Evolutionary conservation across 2,113 vertebrate species (phyloP).

Genomic region (Engraulis encrasicolus): DNA sequence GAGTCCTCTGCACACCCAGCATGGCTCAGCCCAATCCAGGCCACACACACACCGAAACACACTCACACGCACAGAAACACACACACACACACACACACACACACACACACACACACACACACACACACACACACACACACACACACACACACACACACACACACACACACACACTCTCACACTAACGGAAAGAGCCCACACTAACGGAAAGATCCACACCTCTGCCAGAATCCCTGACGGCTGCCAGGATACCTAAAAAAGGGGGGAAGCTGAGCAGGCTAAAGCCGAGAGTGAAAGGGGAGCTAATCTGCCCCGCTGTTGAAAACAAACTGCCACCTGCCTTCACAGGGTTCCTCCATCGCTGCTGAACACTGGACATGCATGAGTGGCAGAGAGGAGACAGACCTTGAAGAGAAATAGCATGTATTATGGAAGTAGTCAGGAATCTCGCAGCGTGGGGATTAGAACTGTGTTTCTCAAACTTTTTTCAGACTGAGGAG

Average conservation of each 20-base stretch:
- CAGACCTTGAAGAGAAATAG: neutral
- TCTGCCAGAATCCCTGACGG: neutral
- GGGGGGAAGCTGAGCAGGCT: constrained; percentile 20
- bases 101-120: constrained; percentile 28
- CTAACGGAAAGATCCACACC: constrained; percentile 23
- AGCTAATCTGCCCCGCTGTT: constrained; percentile 19
- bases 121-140: constrained; percentile 27
- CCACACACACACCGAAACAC: constrained; percentile 27
- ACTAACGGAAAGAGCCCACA: too few species aligned
- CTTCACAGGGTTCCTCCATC: too few species aligned
- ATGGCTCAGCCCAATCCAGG: too few species aligned
- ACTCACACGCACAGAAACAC: too few species aligned
- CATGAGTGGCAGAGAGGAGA: neutral
- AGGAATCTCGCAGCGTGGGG: constrained; percentile 57
- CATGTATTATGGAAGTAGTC: constrained; percentile 52
- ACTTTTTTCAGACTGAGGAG: too few species aligned
- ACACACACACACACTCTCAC: constrained; percentile 11
- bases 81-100: constrained; percentile 22
- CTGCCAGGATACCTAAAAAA: constrained; percentile 26
- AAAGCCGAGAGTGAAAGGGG: neutral
- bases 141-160: constrained; percentile 23
- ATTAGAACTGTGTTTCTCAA: too few species aligned
- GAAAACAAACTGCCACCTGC: constrained; percentile 31
- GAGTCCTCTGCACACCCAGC: neutral
- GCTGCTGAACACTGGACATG: neutral